Percentiles rank a stretch among this genome's conserved stretches.
These are phyloP conservation scores for Ormyrus thymus DNA, from an alignment of 2,888 invertebrate genomes.

Conservation along the genomic window DNA sequence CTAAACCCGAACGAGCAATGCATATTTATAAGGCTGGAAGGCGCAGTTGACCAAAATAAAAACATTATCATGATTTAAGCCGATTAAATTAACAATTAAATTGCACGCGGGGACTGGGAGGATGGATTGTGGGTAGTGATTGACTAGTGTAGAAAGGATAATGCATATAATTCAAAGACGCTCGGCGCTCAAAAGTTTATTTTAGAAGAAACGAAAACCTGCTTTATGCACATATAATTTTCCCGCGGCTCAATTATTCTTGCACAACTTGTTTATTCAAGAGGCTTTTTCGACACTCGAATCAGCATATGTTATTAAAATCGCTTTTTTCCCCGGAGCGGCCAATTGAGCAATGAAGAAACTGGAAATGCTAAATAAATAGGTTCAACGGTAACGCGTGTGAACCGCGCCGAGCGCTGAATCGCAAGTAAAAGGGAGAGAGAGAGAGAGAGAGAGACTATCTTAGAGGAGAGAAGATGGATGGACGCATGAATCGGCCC, in stretches of 20 bases:
- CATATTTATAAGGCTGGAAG: too few relatives aligned
- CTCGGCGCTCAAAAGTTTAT: constrained; percentile 17
- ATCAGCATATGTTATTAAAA: constrained; percentile 39
- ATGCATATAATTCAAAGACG: constrained; percentile 22
- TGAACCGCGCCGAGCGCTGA: constrained; percentile 15
- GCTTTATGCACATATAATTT: constrained; percentile 16
- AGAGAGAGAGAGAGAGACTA: constrained; percentile 20
- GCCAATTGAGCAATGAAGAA: constrained; percentile 39
- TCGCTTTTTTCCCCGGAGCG: constrained; percentile 4
- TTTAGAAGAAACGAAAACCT: constrained; percentile 10
- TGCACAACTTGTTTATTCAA: constrained; percentile 37
- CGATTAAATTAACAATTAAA: constrained; percentile 4
- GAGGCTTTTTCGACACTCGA: constrained; percentile 21
- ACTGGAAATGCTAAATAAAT: constrained; percentile 51
- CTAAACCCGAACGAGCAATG: too few relatives aligned
- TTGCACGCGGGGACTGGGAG: not conserved
- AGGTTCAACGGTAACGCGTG: constrained; percentile 29
- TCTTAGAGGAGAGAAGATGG: constrained; percentile 35
- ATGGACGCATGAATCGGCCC: constrained; percentile 34
- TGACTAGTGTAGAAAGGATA: constrained; percentile 30
- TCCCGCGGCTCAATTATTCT: constrained; percentile 22
- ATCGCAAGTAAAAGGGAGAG: constrained; percentile 8
- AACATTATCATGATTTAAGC: too few relatives aligned
- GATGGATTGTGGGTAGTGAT: not conserved
- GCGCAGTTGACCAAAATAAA: too few relatives aligned